Evolutionary conservation across 1,140 invertebrate species (phyloP), one percentile per base, ranked within the genome.

Genomic region (Nebria ingens): DNA sequence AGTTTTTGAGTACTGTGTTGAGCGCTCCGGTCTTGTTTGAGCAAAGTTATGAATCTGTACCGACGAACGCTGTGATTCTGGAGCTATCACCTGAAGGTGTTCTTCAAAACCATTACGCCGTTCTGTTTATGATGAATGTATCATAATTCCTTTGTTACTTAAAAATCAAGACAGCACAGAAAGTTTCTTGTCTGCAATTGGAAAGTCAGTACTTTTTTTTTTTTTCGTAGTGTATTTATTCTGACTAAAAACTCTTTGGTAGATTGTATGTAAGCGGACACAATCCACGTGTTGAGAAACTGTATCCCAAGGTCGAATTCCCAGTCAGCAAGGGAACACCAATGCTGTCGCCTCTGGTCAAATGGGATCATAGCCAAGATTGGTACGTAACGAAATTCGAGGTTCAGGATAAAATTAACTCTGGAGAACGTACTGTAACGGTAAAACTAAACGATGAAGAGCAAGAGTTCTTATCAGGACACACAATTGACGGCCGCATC

Each of bases 401-500:
- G 42, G 57, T 51, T 1, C 34, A 29, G 49, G 56, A 56, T 21
- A 57, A 59, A 52, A 54, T 61, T 19, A 78, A 76, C 56, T 80
- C 77, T 9, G 81, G 84, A 1, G 84, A 87, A 60, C 71, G 83
- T 52, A 68, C 71, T 0, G 73, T 86, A 11, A 2, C 22, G 21
- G 54, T 81, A 40, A 77, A 81, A 21, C 68, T 88, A 0, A 71
- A 69, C 2, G 81, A 88, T 60, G 81, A 83, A 45, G 81, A 86
- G 56, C 85, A 83, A 65, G 78, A 85, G 49, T 97, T 81, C 66
- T 81, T 91, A 69, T 70, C 73, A 19, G 93, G 91, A 1, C 93
- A 98, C 69, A 77, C 86, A 2, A 89, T 97, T 61, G 92, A 97
- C 72, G 85, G 85, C 68, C 81, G 92, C 62, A 86, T 89, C 59